Base-by-base conservation (phyloP, 2,888 invertebrate genomes). In the Scaptomyza reducta region DNA sequence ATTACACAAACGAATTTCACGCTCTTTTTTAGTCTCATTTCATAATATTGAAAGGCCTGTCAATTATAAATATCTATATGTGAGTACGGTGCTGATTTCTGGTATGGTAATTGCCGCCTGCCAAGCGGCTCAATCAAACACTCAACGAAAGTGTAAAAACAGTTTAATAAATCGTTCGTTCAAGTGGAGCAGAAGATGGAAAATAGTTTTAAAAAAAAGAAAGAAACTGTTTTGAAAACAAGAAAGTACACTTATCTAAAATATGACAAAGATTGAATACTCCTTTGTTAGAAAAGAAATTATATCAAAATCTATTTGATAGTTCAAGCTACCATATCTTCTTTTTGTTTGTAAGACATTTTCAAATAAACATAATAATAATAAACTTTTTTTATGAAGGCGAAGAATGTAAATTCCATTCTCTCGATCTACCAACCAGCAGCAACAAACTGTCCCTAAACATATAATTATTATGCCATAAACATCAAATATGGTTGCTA, bases 1-100 rank as follows among this genome's bases (percentile, higher is more conserved):
- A 49, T 63, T 71, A 54, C 49, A 68, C 58, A 73, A 70, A 78
- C 54, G 51, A 61, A 72, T 66, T 76, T 70, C 22, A 79, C 53
- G 67, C 72, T 70, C 64, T 70, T 62, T 75, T 67, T 60, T 35
- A 47, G 63, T 67, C 71, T 70, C 62, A 71, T 82, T 87, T 82
- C 87, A 78, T 27, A 85, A 85, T 62, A 87, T 85, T 71, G 79
- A 82, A 85, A 82, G 82, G 79, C 78, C 76, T 87, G 79, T 82
- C 87, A 87, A 85, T 85, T 84, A 81, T 53, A 61, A 25, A 41
- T 33, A 47, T 6, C 31, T 42, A 18, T 18, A 16, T 38, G 3
- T 40, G 16, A 57, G 49, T 70, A 25, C 18, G 64, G 33, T 31
- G 10, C 58, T 66, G 73, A 75, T 84, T 69, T 77, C 46, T 77